Evolutionary conservation across 2,113 vertebrate genomes (phyloP).

Genomic region (Siniperca knerii): DNA sequence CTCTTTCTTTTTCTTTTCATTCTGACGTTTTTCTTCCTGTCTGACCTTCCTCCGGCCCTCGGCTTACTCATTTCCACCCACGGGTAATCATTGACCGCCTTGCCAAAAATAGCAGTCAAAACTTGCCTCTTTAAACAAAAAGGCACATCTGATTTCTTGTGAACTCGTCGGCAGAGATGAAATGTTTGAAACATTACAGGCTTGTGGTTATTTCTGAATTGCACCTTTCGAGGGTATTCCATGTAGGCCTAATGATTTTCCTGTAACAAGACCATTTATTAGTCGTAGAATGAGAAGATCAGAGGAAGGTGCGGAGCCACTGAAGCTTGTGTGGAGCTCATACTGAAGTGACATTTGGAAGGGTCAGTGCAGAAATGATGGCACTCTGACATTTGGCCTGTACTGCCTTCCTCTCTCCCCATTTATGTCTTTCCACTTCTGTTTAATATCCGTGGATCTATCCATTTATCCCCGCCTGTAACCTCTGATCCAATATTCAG

Average conservation of each 20-base stretch:
- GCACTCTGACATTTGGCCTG: background rate
- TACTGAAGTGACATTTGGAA: background rate
- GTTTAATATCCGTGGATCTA: background rate
- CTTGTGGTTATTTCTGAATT: background rate
- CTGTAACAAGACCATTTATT: background rate
- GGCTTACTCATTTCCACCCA: slow-evolving; percentile 35
- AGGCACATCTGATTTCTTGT: background rate
- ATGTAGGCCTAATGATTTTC: background rate
- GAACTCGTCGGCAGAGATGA: background rate
- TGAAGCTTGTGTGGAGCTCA: background rate
- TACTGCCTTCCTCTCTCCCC: background rate
- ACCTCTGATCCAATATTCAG: too few relatives aligned
- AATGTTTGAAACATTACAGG: background rate
- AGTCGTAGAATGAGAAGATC: background rate
- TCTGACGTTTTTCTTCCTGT: background rate
- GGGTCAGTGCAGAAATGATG: background rate
- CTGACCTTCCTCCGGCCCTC: slow-evolving; percentile 12
- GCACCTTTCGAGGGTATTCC: background rate
- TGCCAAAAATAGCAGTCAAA: slow-evolving; percentile 45
- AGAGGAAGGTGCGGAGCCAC: background rate
- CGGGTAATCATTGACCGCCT: slow-evolving; percentile 33
- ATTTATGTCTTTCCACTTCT: background rate
- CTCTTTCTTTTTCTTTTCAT: background rate
- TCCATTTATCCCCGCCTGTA: background rate
- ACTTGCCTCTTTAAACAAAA: slow-evolving; percentile 1